Evolutionary conservation across 1,140 invertebrate species (phyloP), one percentile per base, ranked within the genome.

Genomic region (Drosophila kepulauana): DNA sequence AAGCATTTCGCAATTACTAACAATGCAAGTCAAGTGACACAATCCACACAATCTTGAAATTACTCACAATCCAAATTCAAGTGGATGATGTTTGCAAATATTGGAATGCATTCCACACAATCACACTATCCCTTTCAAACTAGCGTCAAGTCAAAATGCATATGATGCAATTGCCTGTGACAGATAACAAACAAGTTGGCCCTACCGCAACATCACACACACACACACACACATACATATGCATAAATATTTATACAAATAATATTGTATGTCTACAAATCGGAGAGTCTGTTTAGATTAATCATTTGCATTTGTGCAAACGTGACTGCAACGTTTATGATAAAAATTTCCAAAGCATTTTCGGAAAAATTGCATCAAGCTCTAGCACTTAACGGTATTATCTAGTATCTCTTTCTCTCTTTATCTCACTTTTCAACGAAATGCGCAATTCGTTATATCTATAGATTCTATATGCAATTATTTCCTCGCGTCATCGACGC

Each of bases 251-350:
- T 7, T 33, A 54, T 13, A 43, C 41, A 43, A 43, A 54, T 54
- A 35, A 54, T 54, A n/a, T n/a, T n/a, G n/a, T n/a, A 33, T 54
- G 48, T 16, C 48, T 3, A 49, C 20, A 28, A 49, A 49, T 28
- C 16, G 16, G 16, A 38, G 35, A 54, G 28, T 54, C 51, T 54
- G 28, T 54, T 49, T 49, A 28, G 7, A 49, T 49, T 49, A 25
- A 20, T 7, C 8, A 49, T 49, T 54, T 54, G 30, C 28, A 54
- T 54, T 54, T 35, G n/a, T 25, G 20, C 20, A 45, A 59, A 59
- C 57, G 57, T 59, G 58, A 61, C 43, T 61, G 25, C 43, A 61
- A 46, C 28, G 51, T 61, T 46, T 30, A 3, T 48, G 30, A 13
- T 25, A 25, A 2, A 33, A 6, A 33, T 54, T 30, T 33, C 28